phyloP scores from a whole-genome alignment of 1,140 invertebrate species.

The Cydia strobilella region DNA sequence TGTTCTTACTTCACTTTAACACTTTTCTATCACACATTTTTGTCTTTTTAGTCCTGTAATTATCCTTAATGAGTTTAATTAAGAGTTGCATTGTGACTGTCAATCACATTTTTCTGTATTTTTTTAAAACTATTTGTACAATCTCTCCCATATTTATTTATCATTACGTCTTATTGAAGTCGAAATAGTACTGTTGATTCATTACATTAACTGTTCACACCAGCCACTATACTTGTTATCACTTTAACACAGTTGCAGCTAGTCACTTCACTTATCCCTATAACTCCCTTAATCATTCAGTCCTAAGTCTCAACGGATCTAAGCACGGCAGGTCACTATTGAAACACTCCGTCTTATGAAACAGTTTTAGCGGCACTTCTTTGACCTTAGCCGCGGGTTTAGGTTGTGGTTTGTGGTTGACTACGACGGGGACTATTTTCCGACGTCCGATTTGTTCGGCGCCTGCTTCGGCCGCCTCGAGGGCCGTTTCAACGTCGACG shows the following conservation, averaged over 20 bases:
- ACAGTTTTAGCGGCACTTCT: constrained; percentile 70
- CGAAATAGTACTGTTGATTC: no score
- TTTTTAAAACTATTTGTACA: no score
- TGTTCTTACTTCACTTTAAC: no score
- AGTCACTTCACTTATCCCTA: not conserved
- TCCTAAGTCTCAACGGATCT: constrained; percentile 66
- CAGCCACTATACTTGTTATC: not conserved
- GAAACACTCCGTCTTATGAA: constrained; percentile 62
- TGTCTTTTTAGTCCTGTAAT: no score
- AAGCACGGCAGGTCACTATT: constrained; percentile 60
- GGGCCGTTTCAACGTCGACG: constrained; percentile 70
- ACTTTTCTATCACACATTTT: no score
- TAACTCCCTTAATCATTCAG: constrained; percentile 63
- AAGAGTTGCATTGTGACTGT: no score
- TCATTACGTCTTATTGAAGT: no score
- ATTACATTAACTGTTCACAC: not conserved
- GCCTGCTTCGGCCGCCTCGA: constrained; percentile 67
- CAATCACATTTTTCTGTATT: no score
- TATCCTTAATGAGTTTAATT: no score
- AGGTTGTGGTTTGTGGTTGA: constrained; percentile 36
- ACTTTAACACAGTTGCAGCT: not conserved
- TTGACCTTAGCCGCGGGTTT: constrained; percentile 50
- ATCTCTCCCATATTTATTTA: no score
- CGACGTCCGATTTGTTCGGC: constrained; percentile 47
- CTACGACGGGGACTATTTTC: constrained; percentile 57